Evolutionary conservation across 2,888 invertebrate species (phyloP), one percentile per base, ranked within the genome.

Genomic region (Agrotis segetum): DNA sequence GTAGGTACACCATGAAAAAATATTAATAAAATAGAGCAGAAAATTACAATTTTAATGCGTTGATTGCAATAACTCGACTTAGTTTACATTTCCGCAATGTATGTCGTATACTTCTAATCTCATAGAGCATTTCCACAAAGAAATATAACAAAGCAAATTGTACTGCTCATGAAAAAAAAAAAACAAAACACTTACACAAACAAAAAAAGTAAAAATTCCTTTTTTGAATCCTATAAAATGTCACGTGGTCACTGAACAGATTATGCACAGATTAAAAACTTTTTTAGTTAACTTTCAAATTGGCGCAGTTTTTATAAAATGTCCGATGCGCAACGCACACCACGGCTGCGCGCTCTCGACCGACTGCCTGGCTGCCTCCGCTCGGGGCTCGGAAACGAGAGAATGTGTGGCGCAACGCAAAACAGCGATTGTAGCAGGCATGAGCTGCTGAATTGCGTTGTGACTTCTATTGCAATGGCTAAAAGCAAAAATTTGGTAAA

Each of bases 301-400:
- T 74, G 66, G 81, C 81, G 84, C 77, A 78, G 70, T 73, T 82
- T 78, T 74, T 55, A 21, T 79, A 59, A 60, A 71, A 70, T 69
- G 67, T 82, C 76, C 85, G 85, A 86, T 84, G 75, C 87, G 87
- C 86, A 82, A 85, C 87, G 86, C 87, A 84, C 85, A 74, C 74
- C 60, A 66, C 71, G 74, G 82, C 84, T 81, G 85, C 86, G 87
- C 87, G 86, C 87, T 87, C 87, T 86, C 87, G 79, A 78, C 82
- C 82, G 85, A 84, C 86, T 87, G 85, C 67, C 79, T 62, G 64
- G 59, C 40, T 40, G 40, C 34, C 56, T 56, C 49, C 11, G 49
- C 49, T 19, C 56, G 34, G 56, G 34, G 65, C 71, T 86, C 73
- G 81, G 79, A 74, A 76, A 67, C 72, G 76, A 85, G 85, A 85